Percentiles rank a stretch among this genome's conserved stretches.
These are phyloP conservation scores for Crypturellus undulatus DNA, from an alignment of 2,113 vertebrate species.

Conservation along the genomic window DNA sequence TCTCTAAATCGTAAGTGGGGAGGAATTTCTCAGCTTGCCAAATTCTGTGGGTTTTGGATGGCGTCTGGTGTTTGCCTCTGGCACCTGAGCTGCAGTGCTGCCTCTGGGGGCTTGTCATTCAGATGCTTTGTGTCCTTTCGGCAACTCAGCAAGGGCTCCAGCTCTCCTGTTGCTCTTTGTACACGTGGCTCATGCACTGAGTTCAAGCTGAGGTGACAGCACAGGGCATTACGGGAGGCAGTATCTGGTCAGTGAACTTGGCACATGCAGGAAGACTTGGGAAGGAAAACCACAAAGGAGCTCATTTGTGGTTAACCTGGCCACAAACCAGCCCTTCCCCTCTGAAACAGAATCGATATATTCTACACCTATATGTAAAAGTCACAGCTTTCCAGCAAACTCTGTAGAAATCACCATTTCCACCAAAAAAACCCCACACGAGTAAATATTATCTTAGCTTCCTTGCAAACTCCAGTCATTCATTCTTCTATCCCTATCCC, in stretches of 20 bases:
- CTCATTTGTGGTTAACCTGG: neutral
- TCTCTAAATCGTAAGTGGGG: neutral
- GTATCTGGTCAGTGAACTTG: neutral
- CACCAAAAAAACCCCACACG: no score
- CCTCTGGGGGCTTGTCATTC: neutral
- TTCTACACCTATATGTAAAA: neutral
- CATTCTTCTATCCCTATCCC: neutral
- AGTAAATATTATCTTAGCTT: neutral
- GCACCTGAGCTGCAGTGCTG: neutral
- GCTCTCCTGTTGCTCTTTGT: neutral
- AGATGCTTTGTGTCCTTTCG: neutral
- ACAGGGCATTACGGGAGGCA: neutral
- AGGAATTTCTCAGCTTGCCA: neutral
- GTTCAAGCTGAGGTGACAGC: neutral
- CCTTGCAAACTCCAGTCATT: neutral
- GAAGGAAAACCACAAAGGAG: neutral
- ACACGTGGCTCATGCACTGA: neutral
- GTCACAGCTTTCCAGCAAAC: neutral
- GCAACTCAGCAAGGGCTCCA: neutral
- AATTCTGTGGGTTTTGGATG: neutral
- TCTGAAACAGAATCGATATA: neutral
- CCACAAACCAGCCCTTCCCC: neutral
- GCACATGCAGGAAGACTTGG: neutral
- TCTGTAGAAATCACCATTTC: neutral
- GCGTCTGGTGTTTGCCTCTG: no score